Conservation (phyloP, 1,140 invertebrate species). For the Tigriopus japonicus region DNA sequence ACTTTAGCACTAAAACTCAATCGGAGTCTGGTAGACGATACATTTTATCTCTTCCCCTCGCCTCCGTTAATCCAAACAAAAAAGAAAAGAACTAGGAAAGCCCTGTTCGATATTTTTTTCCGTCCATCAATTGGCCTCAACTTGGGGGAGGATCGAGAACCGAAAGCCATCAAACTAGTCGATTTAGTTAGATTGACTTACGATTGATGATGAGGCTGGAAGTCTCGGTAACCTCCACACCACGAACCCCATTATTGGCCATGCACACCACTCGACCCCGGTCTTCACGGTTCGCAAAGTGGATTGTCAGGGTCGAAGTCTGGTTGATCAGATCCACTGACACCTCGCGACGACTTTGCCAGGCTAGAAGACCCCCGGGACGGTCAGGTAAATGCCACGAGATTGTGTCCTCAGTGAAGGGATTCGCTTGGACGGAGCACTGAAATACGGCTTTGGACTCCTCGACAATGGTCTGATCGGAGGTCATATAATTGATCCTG, state of each 20-base stretch:
- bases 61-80: too few relatives aligned
- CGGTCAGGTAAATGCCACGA: neutral
- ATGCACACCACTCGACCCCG: neutral
- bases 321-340: neutral
- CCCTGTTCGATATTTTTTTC: too few relatives aligned
- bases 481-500: neutral
- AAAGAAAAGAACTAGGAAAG: too few relatives aligned
- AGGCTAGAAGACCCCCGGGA: neutral
- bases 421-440: neutral
- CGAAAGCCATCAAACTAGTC: too few relatives aligned
- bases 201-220: slow-evolving; percentile 1
- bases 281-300: neutral
- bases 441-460: neutral
- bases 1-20: too few relatives aligned
- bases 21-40: too few relatives aligned
- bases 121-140: too few relatives aligned
- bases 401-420: neutral
- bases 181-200: neutral
- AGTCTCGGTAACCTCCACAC: neutral
- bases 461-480: neutral
- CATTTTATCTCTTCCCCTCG: too few relatives aligned
- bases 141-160: too few relatives aligned
- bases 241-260: neutral
- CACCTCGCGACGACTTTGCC: too few relatives aligned
- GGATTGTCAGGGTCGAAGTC: slow-evolving; percentile 3